Conservation (phyloP, 2,888 invertebrate genomes). For the Sinohyriopsis cumingii region DNA sequence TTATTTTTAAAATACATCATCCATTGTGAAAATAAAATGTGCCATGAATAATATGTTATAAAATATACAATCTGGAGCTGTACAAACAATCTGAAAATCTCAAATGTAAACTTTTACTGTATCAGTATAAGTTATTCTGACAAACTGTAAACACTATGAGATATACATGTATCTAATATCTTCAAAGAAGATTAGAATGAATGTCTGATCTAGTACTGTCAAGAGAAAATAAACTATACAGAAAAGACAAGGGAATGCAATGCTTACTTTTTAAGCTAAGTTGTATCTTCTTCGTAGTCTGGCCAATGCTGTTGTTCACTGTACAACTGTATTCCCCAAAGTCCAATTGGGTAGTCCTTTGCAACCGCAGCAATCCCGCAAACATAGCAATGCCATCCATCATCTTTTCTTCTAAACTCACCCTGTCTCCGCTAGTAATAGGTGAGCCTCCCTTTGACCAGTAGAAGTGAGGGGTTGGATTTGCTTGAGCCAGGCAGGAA, state of each 20-base stretch:
- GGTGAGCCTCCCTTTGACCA: conserved; percentile 35
- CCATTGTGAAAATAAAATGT: too few species aligned
- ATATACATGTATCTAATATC: too few species aligned
- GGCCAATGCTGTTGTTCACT: conserved; percentile 45
- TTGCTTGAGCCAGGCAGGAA: conserved; percentile 44
- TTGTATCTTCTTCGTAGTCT: conserved; percentile 29
- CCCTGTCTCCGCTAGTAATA: conserved; percentile 5
- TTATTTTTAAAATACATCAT: too few species aligned
- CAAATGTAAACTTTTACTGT: too few species aligned
- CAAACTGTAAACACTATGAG: too few species aligned
- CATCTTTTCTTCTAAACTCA: conserved; percentile 4
- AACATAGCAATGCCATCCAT: conserved; percentile 27
- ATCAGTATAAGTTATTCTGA: too few species aligned
- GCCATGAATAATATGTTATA: background rate
- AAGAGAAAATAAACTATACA: conserved; percentile 1
- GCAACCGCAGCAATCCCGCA: conserved; percentile 21
- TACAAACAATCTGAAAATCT: too few species aligned
- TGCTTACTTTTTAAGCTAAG: conserved; percentile 54
- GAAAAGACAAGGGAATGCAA: background rate
- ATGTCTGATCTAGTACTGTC: background rate
- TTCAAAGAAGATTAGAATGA: background rate
- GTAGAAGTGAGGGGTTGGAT: conserved; percentile 45
- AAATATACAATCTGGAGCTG: background rate
- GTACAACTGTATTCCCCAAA: conserved; percentile 53
- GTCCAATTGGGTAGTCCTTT: conserved; percentile 18